Evolutionary conservation across 2,797 vertebrate species (phyloP).

Genomic region (Anolis apletophallus): DNA sequence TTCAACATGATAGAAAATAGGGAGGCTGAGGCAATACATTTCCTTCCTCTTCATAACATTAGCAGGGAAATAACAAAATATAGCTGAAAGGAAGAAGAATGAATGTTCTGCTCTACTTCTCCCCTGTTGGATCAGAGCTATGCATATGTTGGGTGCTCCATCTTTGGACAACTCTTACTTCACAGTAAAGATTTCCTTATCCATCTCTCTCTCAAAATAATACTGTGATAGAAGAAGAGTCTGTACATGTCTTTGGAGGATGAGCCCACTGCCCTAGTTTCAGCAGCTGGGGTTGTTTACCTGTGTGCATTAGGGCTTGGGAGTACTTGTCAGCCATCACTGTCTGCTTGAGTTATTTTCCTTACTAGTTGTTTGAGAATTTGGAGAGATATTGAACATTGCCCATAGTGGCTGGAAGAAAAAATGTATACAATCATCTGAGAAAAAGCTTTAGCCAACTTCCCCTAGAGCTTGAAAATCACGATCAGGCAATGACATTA

Average conservation of each 20-base stretch:
- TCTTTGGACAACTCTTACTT: too few species aligned
- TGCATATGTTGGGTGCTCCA: too few species aligned
- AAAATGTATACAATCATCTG: conserved; percentile 9
- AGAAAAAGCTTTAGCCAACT: conserved; percentile 25
- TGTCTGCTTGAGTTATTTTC: neutral
- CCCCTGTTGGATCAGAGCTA: too few species aligned
- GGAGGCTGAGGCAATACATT: too few species aligned
- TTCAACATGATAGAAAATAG: too few species aligned
- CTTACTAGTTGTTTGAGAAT: neutral
- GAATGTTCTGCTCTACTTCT: too few species aligned
- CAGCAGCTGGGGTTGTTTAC: neutral
- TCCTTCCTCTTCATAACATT: too few species aligned
- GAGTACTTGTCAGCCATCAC: neutral
- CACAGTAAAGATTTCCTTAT: too few species aligned
- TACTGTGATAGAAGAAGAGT: too few species aligned
- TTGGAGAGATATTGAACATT: neutral
- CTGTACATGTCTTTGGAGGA: neutral
- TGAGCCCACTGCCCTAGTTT: neutral
- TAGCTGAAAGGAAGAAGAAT: too few species aligned
- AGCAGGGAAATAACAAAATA: too few species aligned
- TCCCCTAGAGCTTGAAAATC: conserved; percentile 1
- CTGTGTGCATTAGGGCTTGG: neutral
- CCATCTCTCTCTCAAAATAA: too few species aligned
- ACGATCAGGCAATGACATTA: conserved; percentile 1
- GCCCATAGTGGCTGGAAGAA: neutral